These are phyloP conservation scores for Corbicula japonica DNA, from an alignment of 2,888 invertebrate genomes.

Conservation along the genomic window DNA sequence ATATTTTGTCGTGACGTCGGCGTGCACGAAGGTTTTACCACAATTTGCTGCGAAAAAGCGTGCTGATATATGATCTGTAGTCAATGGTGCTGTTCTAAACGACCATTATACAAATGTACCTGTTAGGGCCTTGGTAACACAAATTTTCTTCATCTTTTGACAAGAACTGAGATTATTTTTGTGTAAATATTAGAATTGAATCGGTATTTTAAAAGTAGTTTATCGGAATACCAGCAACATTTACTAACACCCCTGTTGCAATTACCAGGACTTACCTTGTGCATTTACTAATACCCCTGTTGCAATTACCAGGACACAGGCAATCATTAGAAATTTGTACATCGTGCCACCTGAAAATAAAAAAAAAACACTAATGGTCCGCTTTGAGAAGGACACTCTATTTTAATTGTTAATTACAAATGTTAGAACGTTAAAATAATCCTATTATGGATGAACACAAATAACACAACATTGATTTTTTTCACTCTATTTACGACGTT, in stretches of 20 bases:
- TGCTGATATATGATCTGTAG: no score
- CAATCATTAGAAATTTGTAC: slow-evolving; percentile 37
- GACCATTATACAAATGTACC: not conserved
- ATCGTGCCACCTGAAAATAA: slow-evolving; percentile 33
- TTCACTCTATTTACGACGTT: no score
- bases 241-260: no score
- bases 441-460: no score
- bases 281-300: slow-evolving; percentile 28
- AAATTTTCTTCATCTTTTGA: not conserved
- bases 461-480: no score
- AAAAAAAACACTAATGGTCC: slow-evolving; percentile 1
- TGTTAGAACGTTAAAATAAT: no score
- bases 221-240: no score
- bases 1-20: no score
- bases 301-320: slow-evolving; percentile 42
- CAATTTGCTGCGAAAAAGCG: no score
- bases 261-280: slow-evolving; percentile 19
- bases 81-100: not conserved
- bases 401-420: no score
- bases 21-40: no score
- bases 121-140: not conserved
- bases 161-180: not conserved
- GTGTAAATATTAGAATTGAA: not conserved
- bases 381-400: no score
- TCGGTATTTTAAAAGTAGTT: not conserved